Evolutionary conservation across 53 echinoderm and acorn worm genomes (phyloP).

Genomic region (Hippasteria phrygiana): DNA sequence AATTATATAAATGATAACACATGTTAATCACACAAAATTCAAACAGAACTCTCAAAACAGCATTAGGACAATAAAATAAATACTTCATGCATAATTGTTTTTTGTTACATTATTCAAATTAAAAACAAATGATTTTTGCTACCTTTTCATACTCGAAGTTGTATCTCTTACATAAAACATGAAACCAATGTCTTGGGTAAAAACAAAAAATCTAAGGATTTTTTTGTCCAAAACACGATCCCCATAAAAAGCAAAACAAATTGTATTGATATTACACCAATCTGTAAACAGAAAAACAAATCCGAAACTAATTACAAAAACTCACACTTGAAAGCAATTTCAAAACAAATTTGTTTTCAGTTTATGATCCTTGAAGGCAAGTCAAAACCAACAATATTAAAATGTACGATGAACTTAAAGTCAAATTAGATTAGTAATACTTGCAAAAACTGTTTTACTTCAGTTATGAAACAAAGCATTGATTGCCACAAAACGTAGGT

Average conservation of each 20-base stretch:
- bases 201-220: neutral
- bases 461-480: no score
- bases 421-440: no score
- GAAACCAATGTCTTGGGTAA: neutral
- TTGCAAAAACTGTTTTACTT: no score
- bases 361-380: neutral
- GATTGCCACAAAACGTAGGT: no score
- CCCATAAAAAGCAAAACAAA: neutral
- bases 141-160: neutral
- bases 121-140: neutral
- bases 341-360: neutral
- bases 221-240: neutral
- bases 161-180: neutral
- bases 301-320: neutral
- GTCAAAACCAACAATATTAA: neutral
- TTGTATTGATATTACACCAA: no score
- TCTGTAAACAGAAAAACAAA: no score
- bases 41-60: neutral
- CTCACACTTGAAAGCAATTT: neutral
- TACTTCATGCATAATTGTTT: neutral
- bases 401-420: no score
- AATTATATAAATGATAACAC: neutral
- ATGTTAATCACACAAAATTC: conserved; percentile 14
- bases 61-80: conserved; percentile 12
- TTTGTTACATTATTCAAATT: neutral